Evolutionary conservation across 2,797 vertebrate genomes (phyloP).

Genomic region (Falco columbarius): DNA sequence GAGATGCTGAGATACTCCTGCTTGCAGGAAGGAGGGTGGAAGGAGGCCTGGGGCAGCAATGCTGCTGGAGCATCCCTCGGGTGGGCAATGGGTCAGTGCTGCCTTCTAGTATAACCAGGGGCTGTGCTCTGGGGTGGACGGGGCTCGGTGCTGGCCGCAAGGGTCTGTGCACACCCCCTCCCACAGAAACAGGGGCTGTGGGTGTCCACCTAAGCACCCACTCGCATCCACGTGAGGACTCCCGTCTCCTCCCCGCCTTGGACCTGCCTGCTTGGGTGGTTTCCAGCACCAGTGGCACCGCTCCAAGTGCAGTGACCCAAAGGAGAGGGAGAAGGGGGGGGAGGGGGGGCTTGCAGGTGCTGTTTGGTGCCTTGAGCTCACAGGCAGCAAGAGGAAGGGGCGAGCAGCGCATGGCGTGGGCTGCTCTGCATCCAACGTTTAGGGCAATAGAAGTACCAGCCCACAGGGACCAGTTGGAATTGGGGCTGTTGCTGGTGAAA

Average conservation of each 20-base stretch:
- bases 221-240: background rate
- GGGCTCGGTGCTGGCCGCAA: background rate
- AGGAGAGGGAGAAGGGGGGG: background rate
- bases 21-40: background rate
- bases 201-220: background rate
- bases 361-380: rapidly evolving
- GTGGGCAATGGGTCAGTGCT: background rate
- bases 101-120: background rate
- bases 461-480: background rate
- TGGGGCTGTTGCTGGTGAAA: background rate
- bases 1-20: background rate
- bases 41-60: background rate
- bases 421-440: background rate
- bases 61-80: rapidly evolving
- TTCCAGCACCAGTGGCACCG: background rate
- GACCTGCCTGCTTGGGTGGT: background rate
- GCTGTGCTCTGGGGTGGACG: background rate
- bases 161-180: rapidly evolving
- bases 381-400: background rate
- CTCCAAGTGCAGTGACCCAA: background rate
- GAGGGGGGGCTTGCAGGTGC: background rate
- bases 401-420: rapidly evolving
- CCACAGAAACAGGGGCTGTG: background rate
- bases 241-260: background rate
- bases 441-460: background rate